These are phyloP conservation scores for Thryonomys swinderianus DNA, from an alignment of 2,113 vertebrate species.

Conservation along the genomic window DNA sequence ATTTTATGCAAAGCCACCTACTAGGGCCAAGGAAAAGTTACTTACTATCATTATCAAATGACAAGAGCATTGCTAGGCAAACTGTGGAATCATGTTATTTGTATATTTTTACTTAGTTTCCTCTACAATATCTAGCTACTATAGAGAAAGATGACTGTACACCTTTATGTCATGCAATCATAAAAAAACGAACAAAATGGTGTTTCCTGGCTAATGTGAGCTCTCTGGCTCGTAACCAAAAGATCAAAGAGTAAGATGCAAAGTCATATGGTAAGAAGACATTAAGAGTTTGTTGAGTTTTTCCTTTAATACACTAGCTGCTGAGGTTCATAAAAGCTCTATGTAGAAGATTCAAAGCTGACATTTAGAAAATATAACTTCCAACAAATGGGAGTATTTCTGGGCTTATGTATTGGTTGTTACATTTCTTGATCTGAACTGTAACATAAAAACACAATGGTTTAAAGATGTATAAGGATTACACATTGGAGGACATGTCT, in stretches of 20 bases:
- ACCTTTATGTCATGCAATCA: background rate
- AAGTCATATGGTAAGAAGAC: background rate
- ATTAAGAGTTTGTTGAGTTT: conserved; percentile 9
- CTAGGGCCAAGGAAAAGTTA: background rate
- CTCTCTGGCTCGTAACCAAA: background rate
- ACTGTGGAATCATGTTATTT: background rate
- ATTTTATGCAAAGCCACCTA: conserved; percentile 20
- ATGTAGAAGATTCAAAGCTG: background rate
- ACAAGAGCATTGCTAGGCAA: background rate
- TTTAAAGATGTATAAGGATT: background rate
- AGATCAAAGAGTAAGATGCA: background rate
- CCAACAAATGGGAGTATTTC: background rate
- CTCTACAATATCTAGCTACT: background rate
- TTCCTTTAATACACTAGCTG: background rate
- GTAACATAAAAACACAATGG: background rate
- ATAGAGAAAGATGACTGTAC: background rate
- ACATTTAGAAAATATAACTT: background rate
- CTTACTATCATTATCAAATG: background rate
- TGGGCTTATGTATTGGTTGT: background rate
- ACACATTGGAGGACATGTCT: background rate
- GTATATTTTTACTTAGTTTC: background rate
- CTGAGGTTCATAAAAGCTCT: background rate
- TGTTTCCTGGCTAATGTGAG: background rate
- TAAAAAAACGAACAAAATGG: background rate
- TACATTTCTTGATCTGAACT: background rate